These are phyloP conservation scores for Drosophila obscura DNA, from an alignment of 1,140 invertebrate genomes.

Conservation along the genomic window DNA sequence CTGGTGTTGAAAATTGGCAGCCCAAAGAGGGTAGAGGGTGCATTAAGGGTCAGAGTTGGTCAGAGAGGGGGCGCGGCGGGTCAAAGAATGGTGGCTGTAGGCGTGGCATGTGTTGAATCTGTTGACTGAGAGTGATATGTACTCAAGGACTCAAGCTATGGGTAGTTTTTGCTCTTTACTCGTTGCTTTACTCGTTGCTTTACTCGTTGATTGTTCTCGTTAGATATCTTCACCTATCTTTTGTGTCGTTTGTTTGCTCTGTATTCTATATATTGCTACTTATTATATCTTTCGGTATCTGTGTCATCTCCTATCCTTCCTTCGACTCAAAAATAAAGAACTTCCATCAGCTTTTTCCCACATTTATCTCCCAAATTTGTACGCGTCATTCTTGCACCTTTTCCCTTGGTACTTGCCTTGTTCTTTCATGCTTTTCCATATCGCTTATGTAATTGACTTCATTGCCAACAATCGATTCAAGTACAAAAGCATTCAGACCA, in stretches of 20 bases:
- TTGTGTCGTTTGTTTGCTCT: neutral
- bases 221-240: no score
- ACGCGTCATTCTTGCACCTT: constrained; percentile 5
- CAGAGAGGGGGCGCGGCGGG: neutral
- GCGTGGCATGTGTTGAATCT: constrained; percentile 21
- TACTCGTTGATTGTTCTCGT: constrained; percentile 1
- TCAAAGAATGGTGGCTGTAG: neutral
- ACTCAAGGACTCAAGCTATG: no score
- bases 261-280: neutral
- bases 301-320: no score
- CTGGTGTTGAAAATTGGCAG: constrained; percentile 47
- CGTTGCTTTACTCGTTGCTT: neutral
- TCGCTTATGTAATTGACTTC: constrained; percentile 62
- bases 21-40: neutral
- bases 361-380: neutral
- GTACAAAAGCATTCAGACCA: constrained; percentile 32
- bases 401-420: neutral
- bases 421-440: constrained; percentile 9
- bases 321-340: no score
- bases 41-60: neutral
- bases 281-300: no score
- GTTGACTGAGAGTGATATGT: constrained; percentile 1
- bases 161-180: neutral
- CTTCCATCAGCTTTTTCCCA: neutral
- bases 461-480: constrained; percentile 61